Evolutionary conservation across 2,888 invertebrate species (phyloP), one percentile per base, ranked within the genome.

Genomic region (Pandemis cinnamomeana): DNA sequence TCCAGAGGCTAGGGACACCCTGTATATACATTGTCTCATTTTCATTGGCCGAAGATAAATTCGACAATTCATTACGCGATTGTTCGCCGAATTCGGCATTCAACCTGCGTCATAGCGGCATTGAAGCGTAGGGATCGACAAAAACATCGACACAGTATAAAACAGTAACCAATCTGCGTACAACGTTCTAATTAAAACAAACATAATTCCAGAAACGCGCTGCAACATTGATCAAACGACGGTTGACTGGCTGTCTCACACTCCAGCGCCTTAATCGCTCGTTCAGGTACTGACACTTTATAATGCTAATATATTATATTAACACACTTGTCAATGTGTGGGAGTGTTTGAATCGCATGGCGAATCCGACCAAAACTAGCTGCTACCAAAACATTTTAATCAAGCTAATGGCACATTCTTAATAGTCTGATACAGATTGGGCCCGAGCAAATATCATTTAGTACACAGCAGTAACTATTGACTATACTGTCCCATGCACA

Each of bases 21-120:
- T n/a, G n/a, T n/a, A n/a, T 15, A 53, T 41, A 27, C 60, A 60
- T 27, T 13, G n/a, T 44, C 15, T 62, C 63, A n/a, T 66, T 51
- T 66, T 42, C 60, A 51, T 67, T 5, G 51, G 41, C n/a, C 5
- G 15, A 20, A 55, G 72, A 72, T 68, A 63, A 72, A 72, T 68
- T 55, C 68, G 48, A 10, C 68, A 44, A 72, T 72, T 68, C 53
- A 63, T 72, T 68, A 72, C 63, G 10, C 68, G 58, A 68, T 68
- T 72, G 62, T 62, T 42, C 68, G 63, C 10, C 46, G 64, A 58
- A 41, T 46, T 48, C 72, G 48, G 15, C 36, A 13, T 42, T 55
- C 62, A 55, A 72, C 72, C 72, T 63, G 44, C 68, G 68, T 64
- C 63, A 72, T 48, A 20, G 20, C 48, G 53, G 46, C 58, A 58